Percentiles rank a stretch among this genome's conserved stretches.
These are phyloP conservation scores for Antigone vipio DNA, from an alignment of 2,113 vertebrate species.

Conservation along the genomic window DNA sequence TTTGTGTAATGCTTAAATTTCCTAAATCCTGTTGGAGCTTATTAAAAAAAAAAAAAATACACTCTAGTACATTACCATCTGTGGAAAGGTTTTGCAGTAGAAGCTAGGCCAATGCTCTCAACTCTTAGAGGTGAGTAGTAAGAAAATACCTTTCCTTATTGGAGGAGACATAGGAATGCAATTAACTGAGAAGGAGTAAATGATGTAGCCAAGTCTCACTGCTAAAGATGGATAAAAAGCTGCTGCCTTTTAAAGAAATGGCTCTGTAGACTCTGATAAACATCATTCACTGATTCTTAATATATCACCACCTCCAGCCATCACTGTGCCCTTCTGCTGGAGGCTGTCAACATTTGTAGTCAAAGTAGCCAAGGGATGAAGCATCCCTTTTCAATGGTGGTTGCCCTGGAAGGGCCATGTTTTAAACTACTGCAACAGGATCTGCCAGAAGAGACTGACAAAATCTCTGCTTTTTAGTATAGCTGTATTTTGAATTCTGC, in stretches of 20 bases:
- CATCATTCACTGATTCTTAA: neutral
- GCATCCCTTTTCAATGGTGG: neutral
- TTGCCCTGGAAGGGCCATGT: neutral
- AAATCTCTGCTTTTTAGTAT: neutral
- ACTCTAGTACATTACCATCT: neutral
- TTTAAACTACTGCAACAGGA: neutral
- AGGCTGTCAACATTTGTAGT: neutral
- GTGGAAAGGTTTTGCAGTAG: neutral
- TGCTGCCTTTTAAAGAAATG: neutral
- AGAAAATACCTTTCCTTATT: neutral
- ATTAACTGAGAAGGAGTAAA: neutral
- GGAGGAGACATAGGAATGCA: neutral
- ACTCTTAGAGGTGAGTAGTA: fast-evolving
- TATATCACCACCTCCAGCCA: neutral
- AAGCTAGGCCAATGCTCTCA: neutral
- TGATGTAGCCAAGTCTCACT: neutral
- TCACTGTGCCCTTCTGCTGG: neutral
- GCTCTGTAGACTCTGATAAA: neutral
- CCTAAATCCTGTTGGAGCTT: neutral
- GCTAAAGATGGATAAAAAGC: neutral
- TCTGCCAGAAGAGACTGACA: neutral
- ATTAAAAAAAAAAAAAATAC: neutral
- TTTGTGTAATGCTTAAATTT: neutral
- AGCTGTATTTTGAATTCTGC: neutral
- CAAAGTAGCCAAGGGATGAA: neutral